Conservation (phyloP, 1,140 invertebrate genomes). For the Cylas formicarius region DNA sequence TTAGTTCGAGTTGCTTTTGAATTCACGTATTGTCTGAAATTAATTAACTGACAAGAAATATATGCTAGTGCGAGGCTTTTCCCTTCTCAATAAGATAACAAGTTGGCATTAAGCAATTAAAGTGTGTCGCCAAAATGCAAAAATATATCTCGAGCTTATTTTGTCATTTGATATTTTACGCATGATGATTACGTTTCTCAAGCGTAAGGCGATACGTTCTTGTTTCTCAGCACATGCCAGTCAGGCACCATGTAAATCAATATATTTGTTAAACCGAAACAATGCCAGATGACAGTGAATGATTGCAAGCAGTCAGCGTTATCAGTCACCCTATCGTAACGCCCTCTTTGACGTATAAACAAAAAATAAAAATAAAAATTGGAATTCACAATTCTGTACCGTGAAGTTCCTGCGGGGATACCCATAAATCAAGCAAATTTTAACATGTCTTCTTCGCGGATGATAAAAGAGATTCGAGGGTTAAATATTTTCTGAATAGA, state of each 20-base stretch:
- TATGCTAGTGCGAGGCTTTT: too few relatives aligned
- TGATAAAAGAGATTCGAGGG: constrained; percentile 20
- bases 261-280: constrained; percentile 12
- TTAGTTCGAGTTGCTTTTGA: too few relatives aligned
- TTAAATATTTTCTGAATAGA: constrained; percentile 17
- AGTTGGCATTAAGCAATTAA: too few relatives aligned
- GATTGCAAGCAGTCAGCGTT: constrained; percentile 7
- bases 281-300: constrained; percentile 17
- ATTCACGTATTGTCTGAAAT: too few relatives aligned
- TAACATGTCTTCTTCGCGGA: constrained; percentile 15
- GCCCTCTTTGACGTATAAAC: constrained; percentile 14
- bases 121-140: too few relatives aligned
- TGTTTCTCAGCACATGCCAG: constrained; percentile 9
- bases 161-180: too few relatives aligned
- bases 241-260: constrained; percentile 17
- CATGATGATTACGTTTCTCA: too few relatives aligned
- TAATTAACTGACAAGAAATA: too few relatives aligned
- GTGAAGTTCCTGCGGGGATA: background rate
- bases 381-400: constrained; percentile 5
- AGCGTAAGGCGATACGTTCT: too few relatives aligned
- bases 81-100: too few relatives aligned
- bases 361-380: constrained; percentile 17
- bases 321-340: constrained; percentile 7
- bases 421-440: constrained; percentile 21
- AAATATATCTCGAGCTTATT: too few relatives aligned